Base-by-base conservation (phyloP, 1,140 invertebrate genomes). In the Aphelenchoides fujianensis region DNA sequence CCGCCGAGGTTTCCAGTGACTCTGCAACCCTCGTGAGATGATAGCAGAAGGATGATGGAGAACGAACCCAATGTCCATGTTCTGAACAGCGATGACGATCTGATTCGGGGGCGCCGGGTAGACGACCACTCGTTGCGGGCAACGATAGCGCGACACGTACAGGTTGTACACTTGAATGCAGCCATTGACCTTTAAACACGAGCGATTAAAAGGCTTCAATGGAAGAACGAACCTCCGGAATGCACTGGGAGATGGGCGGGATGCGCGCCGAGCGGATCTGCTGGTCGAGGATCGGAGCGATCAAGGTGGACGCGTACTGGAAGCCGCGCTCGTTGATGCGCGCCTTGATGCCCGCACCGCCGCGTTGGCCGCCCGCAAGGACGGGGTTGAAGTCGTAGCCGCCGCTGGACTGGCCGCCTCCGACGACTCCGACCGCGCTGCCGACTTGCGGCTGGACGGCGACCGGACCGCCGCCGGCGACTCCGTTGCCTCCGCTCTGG, bases 91-190 rank as follows among this genome's bases (percentile, higher is more conserved):
- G 7, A 83, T 35, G 30, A 84, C 77, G 31, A 83, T 73, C 59
- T 73, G 74, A 72, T 83, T 83, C 23, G 82, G 82, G 27, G 78
- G 66, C 5, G 82, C 80, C 2, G 82, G 82, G 54, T 84, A 83
- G 19, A 84, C 37, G 27, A 76, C 74, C 2, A 84, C 72, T 57
- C 82, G 62, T 61, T 77, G 72, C n/a, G 82, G 82, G 71, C 82
- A 83, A 52, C 82, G 67, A 68, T 79, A 83, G 0, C 82, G 59
- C n/a, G 75, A 76, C 19, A 83, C 80, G 62, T 80, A 83, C 7
- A 83, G 55, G 66, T 83, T 83, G 78, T 84, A 84, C 35, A 83
- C 77, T 55, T 81, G 71, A 48, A 83, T 74, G 59, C 83, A 83
- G 9, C 82, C 81, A 16, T 70, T 71, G 3, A 82, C 70, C 78